These are phyloP conservation scores for Nicator chloris DNA, from an alignment of 2,113 vertebrate species.

Conservation along the genomic window DNA sequence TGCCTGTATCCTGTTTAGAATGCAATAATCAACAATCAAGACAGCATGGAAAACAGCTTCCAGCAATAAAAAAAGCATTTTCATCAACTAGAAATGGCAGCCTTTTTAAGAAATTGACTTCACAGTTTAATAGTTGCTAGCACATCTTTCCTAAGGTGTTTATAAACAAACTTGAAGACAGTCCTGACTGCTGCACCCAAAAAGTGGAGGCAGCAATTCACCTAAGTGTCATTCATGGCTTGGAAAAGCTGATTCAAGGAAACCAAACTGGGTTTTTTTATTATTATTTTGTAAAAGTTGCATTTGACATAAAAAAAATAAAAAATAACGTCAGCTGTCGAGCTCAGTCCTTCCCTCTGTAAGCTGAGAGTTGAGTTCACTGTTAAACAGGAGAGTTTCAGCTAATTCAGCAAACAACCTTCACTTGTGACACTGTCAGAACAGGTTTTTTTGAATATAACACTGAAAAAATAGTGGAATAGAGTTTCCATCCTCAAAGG, in stretches of 20 bases:
- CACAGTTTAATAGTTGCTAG: constrained; percentile 58
- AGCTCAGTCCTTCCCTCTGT: background rate
- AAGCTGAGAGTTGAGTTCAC: background rate
- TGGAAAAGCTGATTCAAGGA: constrained; percentile 56
- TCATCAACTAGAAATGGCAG: constrained; percentile 16
- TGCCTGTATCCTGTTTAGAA: background rate
- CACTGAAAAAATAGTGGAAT: constrained; percentile 27
- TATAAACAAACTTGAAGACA: background rate
- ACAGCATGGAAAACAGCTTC: background rate
- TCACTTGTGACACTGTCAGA: background rate
- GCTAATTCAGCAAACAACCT: background rate
- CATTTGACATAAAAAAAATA: background rate
- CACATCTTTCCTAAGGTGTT: constrained; percentile 14
- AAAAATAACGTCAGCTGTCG: background rate
- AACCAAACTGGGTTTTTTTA: background rate
- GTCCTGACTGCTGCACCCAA: background rate
- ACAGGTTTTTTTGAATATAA: background rate
- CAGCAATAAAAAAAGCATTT: background rate
- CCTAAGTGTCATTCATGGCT: constrained; percentile 17
- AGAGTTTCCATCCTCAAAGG: background rate
- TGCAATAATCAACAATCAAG: background rate
- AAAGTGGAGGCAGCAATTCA: constrained; percentile 32
- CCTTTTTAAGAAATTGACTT: constrained; percentile 27
- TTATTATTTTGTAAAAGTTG: constrained; percentile 42
- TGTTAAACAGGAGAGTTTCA: background rate